phyloP scores from a whole-genome alignment of 2,797 vertebrate species.

The Falco cherrug region DNA sequence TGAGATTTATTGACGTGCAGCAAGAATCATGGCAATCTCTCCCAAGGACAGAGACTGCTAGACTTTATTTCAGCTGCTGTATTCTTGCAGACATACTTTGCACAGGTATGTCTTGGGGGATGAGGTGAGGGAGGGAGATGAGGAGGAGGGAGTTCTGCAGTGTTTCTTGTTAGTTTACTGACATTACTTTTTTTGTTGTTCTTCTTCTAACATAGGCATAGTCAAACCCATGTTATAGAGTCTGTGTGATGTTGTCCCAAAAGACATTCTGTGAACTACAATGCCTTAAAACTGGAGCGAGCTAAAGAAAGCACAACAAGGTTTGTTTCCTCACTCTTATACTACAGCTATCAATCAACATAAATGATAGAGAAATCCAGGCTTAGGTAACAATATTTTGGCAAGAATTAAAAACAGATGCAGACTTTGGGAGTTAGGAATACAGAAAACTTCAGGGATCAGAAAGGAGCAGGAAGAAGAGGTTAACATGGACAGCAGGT shows the following conservation, averaged over 20 bases:
- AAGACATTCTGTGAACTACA: neutral
- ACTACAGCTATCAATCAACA: neutral
- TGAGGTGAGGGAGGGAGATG: rapidly evolving
- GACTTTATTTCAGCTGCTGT: neutral
- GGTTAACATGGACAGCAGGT: rapidly evolving
- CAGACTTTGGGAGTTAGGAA: neutral
- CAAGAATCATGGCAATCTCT: neutral
- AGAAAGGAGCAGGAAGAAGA: neutral
- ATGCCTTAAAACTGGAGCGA: neutral
- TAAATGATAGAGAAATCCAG: neutral
- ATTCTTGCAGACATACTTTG: neutral
- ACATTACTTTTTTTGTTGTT: neutral
- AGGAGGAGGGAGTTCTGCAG: neutral
- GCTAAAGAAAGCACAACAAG: neutral
- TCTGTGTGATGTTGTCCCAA: neutral
- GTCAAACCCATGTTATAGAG: neutral
- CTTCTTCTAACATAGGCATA: neutral
- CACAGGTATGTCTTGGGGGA: neutral
- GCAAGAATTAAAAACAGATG: neutral
- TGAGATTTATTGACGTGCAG: neutral
- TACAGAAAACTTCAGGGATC: neutral
- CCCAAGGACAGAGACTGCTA: neutral
- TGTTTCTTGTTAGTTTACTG: neutral
- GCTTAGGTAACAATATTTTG: neutral
- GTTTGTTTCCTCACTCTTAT: neutral